These are phyloP conservation scores for Choristoneura fumiferana DNA, from an alignment of 1,140 invertebrate species.

Conservation along the genomic window DNA sequence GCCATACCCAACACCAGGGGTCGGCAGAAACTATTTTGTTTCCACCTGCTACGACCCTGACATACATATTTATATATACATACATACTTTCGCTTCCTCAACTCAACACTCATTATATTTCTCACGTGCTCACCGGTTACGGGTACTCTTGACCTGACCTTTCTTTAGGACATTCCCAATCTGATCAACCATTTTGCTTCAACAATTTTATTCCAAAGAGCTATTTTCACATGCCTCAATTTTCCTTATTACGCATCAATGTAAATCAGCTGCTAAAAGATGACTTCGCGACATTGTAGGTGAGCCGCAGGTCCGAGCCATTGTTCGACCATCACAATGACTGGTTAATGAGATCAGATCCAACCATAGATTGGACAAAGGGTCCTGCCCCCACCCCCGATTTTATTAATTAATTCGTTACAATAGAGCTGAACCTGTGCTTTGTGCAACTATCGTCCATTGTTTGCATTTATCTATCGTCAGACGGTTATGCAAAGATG, in stretches of 20 bases:
- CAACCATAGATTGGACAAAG: conserved; percentile 67
- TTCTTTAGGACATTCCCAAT: no score
- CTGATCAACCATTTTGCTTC: no score
- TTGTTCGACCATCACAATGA: conserved; percentile 67
- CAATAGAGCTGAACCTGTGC: conserved; percentile 71
- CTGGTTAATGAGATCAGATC: conserved; percentile 76
- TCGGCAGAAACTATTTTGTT: no score
- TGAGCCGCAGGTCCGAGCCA: conserved; percentile 44
- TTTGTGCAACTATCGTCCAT: conserved; percentile 60
- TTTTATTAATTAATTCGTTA: conserved; percentile 78
- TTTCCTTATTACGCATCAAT: neutral
- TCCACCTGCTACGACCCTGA: no score
- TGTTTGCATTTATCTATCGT: conserved; percentile 37
- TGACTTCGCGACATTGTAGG: conserved; percentile 21
- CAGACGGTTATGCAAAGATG: conserved; percentile 12
- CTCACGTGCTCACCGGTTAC: no score
- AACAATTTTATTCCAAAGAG: no score
- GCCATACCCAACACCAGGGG: no score
- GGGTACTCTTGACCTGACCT: no score
- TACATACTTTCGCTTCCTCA: no score
- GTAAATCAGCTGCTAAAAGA: neutral
- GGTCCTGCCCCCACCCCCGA: conserved; percentile 55
- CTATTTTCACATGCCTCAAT: no score
- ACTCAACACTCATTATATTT: no score
- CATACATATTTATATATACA: no score